These are phyloP conservation scores for Phyllostomus discolor DNA, from an alignment of 2,113 vertebrate genomes.

Conservation along the genomic window DNA sequence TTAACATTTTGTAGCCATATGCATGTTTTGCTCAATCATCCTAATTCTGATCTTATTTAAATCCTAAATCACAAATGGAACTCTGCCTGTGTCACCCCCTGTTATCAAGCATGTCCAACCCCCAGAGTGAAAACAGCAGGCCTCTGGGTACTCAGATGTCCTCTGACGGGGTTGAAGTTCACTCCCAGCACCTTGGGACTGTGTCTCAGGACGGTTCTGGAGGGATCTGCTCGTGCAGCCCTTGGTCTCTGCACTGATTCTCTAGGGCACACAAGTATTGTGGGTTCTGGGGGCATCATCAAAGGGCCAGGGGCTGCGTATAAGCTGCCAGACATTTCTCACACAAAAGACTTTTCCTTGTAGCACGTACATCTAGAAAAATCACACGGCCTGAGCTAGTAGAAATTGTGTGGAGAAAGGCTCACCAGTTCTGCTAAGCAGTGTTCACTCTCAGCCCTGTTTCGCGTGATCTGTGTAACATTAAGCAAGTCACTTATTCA, in stretches of 20 bases:
- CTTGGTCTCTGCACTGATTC: background rate
- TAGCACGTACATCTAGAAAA: background rate
- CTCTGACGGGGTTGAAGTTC: background rate
- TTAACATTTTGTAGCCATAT: conserved; percentile 14
- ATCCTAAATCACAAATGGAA: conserved; percentile 4
- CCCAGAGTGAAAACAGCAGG: background rate
- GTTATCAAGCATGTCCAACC: background rate
- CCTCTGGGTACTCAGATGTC: background rate
- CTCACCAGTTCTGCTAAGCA: background rate
- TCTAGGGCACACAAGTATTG: background rate
- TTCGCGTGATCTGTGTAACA: background rate
- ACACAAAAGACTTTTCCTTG: background rate
- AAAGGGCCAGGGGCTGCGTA: background rate
- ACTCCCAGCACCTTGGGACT: background rate
- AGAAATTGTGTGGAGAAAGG: background rate
- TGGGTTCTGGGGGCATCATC: background rate
- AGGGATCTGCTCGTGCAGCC: background rate
- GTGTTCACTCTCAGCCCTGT: background rate
- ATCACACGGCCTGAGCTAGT: background rate
- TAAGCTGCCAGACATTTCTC: background rate
- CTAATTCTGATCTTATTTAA: background rate
- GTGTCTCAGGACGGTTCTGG: background rate
- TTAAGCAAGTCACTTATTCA: background rate
- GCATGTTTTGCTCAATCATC: background rate
- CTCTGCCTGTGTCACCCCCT: background rate